Base-by-base conservation (phyloP, 1,140 invertebrate species). In the Melitaea cinxia region DNA sequence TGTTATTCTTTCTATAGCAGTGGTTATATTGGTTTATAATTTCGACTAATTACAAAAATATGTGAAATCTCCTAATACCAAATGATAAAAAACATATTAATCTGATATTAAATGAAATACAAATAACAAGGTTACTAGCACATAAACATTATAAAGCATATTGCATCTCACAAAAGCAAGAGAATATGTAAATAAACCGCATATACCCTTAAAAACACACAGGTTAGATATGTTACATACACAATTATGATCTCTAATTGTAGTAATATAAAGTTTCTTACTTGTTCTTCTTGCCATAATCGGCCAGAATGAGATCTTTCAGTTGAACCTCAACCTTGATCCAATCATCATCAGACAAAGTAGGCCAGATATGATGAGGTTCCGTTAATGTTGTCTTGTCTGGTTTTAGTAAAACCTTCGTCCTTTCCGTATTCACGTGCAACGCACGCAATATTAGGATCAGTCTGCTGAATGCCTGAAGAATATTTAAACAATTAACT, bases 241-340 rank as follows among this genome's bases (percentile, higher is more conserved):
- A 28, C 26, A 28, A 28, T 7, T 35, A 4, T 35, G 10, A 2
- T 35, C 4, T 2, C 30, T 35, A 35, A 4, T 35, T 7, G 26
- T 28, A 28, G 26, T 30, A 55, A 55, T 35, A 35, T 33, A n/a
- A 30, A 39, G 24, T 35, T 28, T 91, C 92, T 91, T 70, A 94
- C 94, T 99, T 99, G 91, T 99, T 99, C 92, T 99, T 99, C 92
- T 99, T 99, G 78, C 99, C 99, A 82, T 99, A 99, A 92, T 99
- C 99, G 33, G 98, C 98, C 14, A 99, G 89, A 83, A 99, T 99
- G 4, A 99, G 93, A 92, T 99, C 99, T 86, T 99, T 99, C 0
- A 99, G 92, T 77, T 99, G 97, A 12, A 99, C 97, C 92, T 99
- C 99, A 14, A 99, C 98, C 86, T 99, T 99, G 73, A 99, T 99